phyloP scores from a whole-genome alignment of 2,113 vertebrate genomes.

The Oophaga pumilio region DNA sequence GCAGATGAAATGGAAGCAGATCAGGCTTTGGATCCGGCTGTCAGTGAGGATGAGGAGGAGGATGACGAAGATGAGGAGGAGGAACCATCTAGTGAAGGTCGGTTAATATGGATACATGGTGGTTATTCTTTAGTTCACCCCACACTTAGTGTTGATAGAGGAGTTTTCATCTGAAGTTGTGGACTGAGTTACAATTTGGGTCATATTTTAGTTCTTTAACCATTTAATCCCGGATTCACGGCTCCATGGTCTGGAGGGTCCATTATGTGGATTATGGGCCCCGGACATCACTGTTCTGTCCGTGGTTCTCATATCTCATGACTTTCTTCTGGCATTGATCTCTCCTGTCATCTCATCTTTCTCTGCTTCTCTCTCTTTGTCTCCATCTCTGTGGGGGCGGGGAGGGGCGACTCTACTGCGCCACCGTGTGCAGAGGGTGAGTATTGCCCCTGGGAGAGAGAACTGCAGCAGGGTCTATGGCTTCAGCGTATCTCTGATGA shows the following conservation, averaged over 20 bases:
- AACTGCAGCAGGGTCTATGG: slow-evolving; percentile 89
- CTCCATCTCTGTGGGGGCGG: slow-evolving; percentile 60
- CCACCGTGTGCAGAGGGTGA: slow-evolving; percentile 91
- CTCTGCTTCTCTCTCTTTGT: slow-evolving; percentile 59
- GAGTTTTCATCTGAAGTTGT: too few species aligned
- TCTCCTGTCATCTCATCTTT: slow-evolving; percentile 63
- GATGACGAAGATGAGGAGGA: slow-evolving; percentile 68
- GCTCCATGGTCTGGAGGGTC: too few species aligned
- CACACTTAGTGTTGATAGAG: too few species aligned
- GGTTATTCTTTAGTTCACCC: too few species aligned
- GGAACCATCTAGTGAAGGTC: slow-evolving; percentile 87
- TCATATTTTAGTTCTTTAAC: too few species aligned
- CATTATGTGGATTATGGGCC: neutral
- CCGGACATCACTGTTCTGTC: neutral
- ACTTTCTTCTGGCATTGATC: neutral
- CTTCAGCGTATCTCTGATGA: slow-evolving; percentile 84
- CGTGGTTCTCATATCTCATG: neutral
- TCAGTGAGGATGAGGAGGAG: slow-evolving; percentile 65
- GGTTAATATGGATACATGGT: slow-evolving; percentile 43
- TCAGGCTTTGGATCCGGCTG: slow-evolving; percentile 61
- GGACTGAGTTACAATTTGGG: too few species aligned
- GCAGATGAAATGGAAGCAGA: slow-evolving; percentile 69
- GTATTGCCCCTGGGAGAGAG: slow-evolving; percentile 91
- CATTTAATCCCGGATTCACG: too few species aligned
- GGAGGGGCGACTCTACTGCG: slow-evolving; percentile 71